These are phyloP conservation scores for Onthophagus sagittarius DNA, from an alignment of 2,888 invertebrate genomes.

Conservation along the genomic window DNA sequence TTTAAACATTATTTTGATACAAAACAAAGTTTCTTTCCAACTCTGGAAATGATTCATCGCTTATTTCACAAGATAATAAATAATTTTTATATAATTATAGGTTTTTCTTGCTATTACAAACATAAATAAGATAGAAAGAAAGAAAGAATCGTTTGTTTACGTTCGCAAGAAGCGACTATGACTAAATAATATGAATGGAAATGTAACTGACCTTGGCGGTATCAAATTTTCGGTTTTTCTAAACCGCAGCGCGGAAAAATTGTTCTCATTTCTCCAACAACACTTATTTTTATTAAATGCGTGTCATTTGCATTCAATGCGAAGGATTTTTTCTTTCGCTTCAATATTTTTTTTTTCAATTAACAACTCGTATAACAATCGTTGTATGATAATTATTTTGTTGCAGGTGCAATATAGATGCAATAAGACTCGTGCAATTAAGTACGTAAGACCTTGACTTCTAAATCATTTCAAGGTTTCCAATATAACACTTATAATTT, in stretches of 20 bases:
- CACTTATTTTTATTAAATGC: neutral
- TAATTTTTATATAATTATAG: no score
- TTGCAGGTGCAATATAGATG: conserved; percentile 3
- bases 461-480: conserved; percentile 1
- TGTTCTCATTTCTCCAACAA: neutral
- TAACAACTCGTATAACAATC: neutral
- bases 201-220: neutral
- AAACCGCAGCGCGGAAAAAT: neutral
- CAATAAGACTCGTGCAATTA: conserved; percentile 6
- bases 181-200: neutral
- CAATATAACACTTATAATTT: neutral
- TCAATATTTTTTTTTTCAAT: neutral
- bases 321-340: neutral
- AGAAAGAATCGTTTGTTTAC: neutral
- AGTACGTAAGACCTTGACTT: neutral
- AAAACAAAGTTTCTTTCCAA: no score
- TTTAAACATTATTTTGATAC: no score
- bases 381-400: neutral
- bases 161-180: neutral
- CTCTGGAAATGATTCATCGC: no score
- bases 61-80: no score
- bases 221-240: neutral
- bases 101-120: neutral
- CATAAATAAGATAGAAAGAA: neutral
- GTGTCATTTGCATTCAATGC: neutral